phyloP scores from a whole-genome alignment of 2,797 vertebrate species.

The Muscicapa striata region DNA sequence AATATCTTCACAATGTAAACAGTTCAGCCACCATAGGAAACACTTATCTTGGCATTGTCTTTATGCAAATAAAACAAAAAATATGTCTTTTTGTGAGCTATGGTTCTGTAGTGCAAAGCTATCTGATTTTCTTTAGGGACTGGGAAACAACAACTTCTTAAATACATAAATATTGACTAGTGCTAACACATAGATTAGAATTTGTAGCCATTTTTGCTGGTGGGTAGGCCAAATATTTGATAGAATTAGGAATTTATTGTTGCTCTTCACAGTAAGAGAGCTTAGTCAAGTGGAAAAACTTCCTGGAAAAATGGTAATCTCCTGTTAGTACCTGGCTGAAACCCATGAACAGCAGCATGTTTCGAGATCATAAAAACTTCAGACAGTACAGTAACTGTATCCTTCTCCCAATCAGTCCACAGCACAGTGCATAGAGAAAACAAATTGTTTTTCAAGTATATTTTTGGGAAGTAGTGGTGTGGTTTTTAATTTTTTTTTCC shows the following conservation, averaged over 20 bases:
- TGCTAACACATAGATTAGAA: not conserved
- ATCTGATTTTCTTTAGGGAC: not conserved
- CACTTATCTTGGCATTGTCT: not conserved
- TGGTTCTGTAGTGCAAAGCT: not conserved
- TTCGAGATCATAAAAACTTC: not conserved
- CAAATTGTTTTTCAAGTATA: not conserved
- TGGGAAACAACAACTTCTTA: not conserved
- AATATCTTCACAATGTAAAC: not conserved
- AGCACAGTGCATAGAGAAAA: not conserved
- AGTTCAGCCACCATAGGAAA: not conserved
- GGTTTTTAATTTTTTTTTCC: not conserved
- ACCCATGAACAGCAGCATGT: accelerated
- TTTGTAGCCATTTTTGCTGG: not conserved
- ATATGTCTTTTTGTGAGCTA: not conserved
- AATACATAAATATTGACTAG: not conserved
- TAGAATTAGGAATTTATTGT: not conserved
- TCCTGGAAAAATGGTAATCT: not conserved
- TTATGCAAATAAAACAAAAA: not conserved
- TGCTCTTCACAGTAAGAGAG: not conserved
- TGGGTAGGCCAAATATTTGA: not conserved
- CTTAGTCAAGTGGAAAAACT: not conserved
- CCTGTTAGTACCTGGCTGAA: not conserved
- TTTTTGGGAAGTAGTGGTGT: not conserved
- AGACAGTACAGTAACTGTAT: not conserved
- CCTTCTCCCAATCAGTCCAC: not conserved